phyloP scores from a whole-genome alignment of 2,797 vertebrate species.

The Echiichthys vipera region DNA sequence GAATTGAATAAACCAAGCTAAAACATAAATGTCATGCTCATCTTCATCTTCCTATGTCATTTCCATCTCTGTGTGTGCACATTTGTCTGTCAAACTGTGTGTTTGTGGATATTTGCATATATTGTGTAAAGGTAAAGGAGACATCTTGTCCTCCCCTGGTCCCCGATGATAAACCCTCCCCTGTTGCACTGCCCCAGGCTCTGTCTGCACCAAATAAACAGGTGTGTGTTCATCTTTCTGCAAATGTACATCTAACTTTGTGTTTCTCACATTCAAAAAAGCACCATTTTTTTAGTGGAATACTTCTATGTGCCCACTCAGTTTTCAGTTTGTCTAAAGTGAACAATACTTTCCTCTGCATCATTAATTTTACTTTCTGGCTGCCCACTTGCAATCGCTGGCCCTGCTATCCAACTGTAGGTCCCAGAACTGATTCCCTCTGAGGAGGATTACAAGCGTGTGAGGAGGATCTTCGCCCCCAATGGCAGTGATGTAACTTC shows the following conservation, averaged over 20 bases:
- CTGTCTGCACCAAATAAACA: conserved; percentile 60
- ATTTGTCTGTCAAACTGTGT: conserved; percentile 38
- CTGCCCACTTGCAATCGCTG: conserved; percentile 27
- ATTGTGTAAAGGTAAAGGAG: conserved; percentile 74
- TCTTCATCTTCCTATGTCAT: conserved; percentile 32
- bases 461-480: conserved; percentile 91
- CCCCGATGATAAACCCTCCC: conserved; percentile 61
- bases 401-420: conserved; percentile 76
- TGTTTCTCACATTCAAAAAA: conserved; percentile 21
- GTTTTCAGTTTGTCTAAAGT: conserved; percentile 22
- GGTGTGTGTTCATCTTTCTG: conserved; percentile 67
- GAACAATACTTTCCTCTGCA: conserved; percentile 1
- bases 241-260: conserved; percentile 34
- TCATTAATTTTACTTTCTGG: conserved; percentile 28
- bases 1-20: conserved; percentile 8
- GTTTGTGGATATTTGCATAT: conserved; percentile 54
- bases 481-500: conserved; percentile 79
- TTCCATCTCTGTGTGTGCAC: conserved; percentile 40
- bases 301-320: not conserved
- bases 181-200: conserved; percentile 36
- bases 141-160: conserved; percentile 52
- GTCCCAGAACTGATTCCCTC: conserved; percentile 78
- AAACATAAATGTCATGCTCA: conserved; percentile 21
- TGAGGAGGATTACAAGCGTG: conserved; percentile 89
- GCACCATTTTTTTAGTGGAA: not conserved